Conservation (phyloP, 1,140 invertebrate genomes). For the Plectus sambesii region DNA sequence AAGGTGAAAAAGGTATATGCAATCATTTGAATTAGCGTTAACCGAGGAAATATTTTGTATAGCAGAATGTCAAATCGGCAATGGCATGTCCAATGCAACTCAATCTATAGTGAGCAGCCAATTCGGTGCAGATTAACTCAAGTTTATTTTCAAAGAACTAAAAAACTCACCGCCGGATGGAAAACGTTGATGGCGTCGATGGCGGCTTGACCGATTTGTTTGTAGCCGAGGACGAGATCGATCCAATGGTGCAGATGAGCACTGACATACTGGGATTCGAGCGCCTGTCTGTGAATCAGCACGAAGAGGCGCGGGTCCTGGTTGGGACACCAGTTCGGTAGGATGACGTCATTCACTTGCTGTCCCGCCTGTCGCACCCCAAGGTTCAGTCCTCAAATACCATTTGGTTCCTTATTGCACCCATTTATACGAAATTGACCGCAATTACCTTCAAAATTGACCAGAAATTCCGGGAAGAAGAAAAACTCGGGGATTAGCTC, state of each 20-base stretch:
- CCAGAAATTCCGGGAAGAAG: conserved; percentile 76
- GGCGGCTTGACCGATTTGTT: conserved; percentile 47
- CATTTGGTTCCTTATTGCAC: too few relatives aligned
- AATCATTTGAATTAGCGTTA: too few relatives aligned
- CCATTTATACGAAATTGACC: not conserved
- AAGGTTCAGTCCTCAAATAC: conserved; percentile 26
- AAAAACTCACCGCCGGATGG: conserved; percentile 48
- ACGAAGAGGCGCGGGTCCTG: conserved; percentile 69
- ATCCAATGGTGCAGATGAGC: conserved; percentile 97
- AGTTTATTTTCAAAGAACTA: not conserved
- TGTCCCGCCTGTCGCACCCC: conserved; percentile 66
- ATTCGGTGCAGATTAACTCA: too few relatives aligned
- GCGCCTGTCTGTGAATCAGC: conserved; percentile 59
- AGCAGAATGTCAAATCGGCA: too few relatives aligned
- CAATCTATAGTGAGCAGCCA: too few relatives aligned
- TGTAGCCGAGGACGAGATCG: conserved; percentile 93
- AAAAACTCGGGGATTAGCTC: conserved; percentile 91
- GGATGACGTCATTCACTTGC: conserved; percentile 64
- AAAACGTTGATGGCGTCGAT: conserved; percentile 51
- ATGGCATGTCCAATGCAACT: too few relatives aligned
- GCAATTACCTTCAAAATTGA: conserved; percentile 66
- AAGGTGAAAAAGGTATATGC: too few relatives aligned
- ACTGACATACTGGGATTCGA: conserved; percentile 95
- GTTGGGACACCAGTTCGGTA: conserved; percentile 62
- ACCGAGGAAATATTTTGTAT: too few relatives aligned